Conservation (phyloP, 2,113 vertebrate genomes). For the Litocranius walleri region DNA sequence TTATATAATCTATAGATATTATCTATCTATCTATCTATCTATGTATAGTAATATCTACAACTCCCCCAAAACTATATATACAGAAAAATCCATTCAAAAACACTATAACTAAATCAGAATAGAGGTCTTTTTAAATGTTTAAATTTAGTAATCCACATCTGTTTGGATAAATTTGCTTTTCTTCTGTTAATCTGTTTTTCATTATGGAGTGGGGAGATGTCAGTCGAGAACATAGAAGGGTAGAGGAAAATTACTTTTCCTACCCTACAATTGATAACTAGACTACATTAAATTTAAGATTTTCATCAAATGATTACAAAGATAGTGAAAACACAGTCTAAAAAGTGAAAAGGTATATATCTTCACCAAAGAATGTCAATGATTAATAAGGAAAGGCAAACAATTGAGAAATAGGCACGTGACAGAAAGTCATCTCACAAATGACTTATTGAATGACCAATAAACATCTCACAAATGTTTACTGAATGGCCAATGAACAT, state of each 20-base stretch:
- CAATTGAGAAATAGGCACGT: background rate
- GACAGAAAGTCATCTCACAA: background rate
- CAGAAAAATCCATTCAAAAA: background rate
- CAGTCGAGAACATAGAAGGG: background rate
- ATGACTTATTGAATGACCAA: background rate
- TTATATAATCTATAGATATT: background rate
- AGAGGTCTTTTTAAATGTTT: background rate
- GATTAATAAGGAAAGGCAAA: background rate
- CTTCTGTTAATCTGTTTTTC: background rate
- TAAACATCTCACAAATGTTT: too few relatives aligned
- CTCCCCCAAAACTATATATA: background rate
- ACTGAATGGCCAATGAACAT: background rate
- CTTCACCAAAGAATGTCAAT: background rate
- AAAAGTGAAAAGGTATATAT: background rate
- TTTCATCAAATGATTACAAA: background rate
- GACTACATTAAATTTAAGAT: background rate
- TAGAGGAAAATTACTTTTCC: background rate
- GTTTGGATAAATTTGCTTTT: background rate
- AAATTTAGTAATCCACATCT: background rate
- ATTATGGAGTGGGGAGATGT: background rate
- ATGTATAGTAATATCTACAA: background rate
- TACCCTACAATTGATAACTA: background rate
- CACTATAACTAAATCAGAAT: background rate
- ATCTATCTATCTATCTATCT: background rate
- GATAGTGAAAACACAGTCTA: background rate